These are phyloP conservation scores for Cephus rjabovi DNA, from an alignment of 2,888 invertebrate genomes.

Conservation along the genomic window DNA sequence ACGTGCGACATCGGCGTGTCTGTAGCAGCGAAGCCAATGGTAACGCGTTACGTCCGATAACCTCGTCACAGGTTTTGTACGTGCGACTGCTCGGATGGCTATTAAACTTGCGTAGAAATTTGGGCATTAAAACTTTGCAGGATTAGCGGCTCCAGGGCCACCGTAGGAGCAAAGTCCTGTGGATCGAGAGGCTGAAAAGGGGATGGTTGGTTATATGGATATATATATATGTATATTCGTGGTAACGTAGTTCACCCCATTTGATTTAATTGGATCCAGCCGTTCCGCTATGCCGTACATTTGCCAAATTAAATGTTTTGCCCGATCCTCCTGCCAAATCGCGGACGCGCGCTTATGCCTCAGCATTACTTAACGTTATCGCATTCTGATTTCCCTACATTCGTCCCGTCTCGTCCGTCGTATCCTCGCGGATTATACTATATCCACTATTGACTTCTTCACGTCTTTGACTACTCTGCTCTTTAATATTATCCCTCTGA, in stretches of 20 bases:
- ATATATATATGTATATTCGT: conserved; percentile 1
- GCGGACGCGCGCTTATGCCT: background rate
- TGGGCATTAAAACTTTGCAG: background rate
- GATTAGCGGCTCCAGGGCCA: background rate
- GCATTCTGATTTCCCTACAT: background rate
- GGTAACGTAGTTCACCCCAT: conserved; percentile 17
- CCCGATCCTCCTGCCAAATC: conserved; percentile 2
- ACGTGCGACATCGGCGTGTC: background rate
- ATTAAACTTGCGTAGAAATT: background rate
- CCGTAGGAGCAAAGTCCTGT: background rate
- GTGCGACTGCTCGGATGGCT: background rate
- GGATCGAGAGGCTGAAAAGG: background rate
- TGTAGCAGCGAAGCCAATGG: background rate
- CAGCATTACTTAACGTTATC: background rate
- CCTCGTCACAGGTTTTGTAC: too few species aligned
- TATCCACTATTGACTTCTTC: background rate
- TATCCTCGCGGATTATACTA: too few species aligned
- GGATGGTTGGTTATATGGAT: background rate
- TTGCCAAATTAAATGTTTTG: conserved; percentile 21
- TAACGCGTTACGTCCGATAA: too few species aligned
- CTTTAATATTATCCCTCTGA: background rate
- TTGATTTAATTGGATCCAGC: conserved; percentile 24
- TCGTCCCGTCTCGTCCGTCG: background rate
- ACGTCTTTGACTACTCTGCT: background rate
- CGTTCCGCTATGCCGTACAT: conserved; percentile 13